Percentiles rank a stretch among this genome's conserved stretches.
phyloP scores from a whole-genome alignment of 2,797 vertebrate species.

The Rhinella marina region DNA sequence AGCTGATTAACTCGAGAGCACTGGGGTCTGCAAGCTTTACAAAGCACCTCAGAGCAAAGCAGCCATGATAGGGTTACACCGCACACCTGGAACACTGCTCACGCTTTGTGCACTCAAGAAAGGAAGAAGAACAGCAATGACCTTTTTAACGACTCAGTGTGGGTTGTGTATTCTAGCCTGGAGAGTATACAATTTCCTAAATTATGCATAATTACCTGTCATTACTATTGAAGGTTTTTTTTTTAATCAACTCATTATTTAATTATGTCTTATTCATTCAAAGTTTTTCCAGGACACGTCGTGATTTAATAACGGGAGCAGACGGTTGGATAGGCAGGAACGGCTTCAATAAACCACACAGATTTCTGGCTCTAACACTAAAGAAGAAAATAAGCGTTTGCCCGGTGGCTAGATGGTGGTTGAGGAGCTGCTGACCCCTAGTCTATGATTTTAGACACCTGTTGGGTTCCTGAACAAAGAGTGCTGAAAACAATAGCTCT shows the following conservation, averaged over 20 bases:
- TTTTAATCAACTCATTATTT: conserved; percentile 52
- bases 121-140: conserved; percentile 14
- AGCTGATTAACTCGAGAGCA: not conserved
- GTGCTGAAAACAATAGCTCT: too few species aligned
- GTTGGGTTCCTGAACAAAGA: too few species aligned
- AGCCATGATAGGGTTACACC: conserved; percentile 2
- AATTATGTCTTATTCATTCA: conserved; percentile 49
- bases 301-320: conserved; percentile 20
- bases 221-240: conserved; percentile 43
- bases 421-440: too few species aligned
- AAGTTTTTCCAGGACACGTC: conserved; percentile 31
- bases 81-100: not conserved
- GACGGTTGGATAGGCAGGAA: not conserved
- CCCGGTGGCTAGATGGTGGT: too few species aligned
- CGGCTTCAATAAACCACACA: not conserved
- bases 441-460: too few species aligned
- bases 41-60: not conserved
- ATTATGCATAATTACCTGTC: conserved; percentile 57
- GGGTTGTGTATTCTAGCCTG: conserved; percentile 33
- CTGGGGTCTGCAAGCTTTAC: not conserved
- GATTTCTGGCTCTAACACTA: not conserved
- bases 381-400: not conserved
- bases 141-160: conserved; percentile 48
- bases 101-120: not conserved
- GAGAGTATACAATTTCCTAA: conserved; percentile 46